Percentiles rank a stretch among this genome's conserved stretches.
Conservation (phyloP, 2,888 invertebrate genomes). For the Stenoptilia bipunctidactyla region DNA sequence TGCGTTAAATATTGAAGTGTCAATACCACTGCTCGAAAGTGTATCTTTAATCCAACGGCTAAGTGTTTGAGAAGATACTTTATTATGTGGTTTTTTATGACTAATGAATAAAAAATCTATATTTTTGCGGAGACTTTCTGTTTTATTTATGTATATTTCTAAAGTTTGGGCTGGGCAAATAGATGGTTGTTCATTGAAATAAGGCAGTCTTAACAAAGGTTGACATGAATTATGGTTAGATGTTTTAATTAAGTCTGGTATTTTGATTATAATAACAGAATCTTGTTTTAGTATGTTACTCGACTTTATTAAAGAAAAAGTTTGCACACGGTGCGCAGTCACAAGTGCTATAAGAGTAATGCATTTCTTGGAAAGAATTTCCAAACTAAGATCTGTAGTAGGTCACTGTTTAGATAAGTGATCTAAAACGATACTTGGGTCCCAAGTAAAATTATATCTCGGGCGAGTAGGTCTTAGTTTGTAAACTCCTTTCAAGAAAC, state of each 20-base stretch:
- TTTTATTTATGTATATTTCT: slow-evolving; percentile 1
- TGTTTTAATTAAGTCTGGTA: slow-evolving; percentile 3
- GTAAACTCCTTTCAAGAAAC: slow-evolving; percentile 12
- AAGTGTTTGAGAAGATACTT: too few species aligned
- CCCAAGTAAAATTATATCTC: slow-evolving; percentile 20
- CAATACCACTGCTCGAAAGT: too few species aligned
- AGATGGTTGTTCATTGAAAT: neutral
- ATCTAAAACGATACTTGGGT: slow-evolving; percentile 16
- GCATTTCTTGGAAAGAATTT: slow-evolving; percentile 11
- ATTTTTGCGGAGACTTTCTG: neutral
- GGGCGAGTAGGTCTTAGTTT: slow-evolving; percentile 6
- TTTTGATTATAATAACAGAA: neutral
- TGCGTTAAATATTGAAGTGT: too few species aligned
- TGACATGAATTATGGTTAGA: neutral
- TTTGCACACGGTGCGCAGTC: slow-evolving; percentile 16
- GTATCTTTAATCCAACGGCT: too few species aligned
- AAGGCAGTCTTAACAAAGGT: slow-evolving; percentile 1
- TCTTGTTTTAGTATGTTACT: slow-evolving; percentile 6
- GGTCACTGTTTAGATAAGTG: slow-evolving; percentile 3
- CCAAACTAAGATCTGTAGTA: neutral
- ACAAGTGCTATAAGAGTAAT: slow-evolving; percentile 17
- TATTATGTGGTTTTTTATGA: too few species aligned
- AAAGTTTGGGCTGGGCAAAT: slow-evolving; percentile 1
- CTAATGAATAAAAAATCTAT: too few species aligned
- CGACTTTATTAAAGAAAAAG: slow-evolving; percentile 14